Percentiles rank a stretch among this genome's conserved stretches.
phyloP scores from a whole-genome alignment of 1,140 invertebrate genomes.

The Lucilia cuprina region DNA sequence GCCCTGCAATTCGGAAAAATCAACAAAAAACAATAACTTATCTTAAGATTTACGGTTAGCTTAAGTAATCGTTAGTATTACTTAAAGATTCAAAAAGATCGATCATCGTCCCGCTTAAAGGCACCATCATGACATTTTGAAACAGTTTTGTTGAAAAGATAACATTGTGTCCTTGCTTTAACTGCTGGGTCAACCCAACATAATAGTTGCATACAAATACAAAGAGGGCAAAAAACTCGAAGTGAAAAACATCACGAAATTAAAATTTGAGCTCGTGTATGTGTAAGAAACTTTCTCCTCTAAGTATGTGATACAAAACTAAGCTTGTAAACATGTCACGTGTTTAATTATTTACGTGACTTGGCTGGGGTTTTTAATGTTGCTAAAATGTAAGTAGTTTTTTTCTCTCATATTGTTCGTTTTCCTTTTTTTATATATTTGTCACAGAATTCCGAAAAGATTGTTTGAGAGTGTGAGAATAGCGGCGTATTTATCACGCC shows the following conservation, averaged over 20 bases:
- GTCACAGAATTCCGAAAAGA: background rate
- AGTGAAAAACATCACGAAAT: background rate
- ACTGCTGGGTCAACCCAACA: too few relatives aligned
- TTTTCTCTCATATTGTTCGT: background rate
- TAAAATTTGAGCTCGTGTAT: background rate
- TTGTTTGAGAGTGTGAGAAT: background rate
- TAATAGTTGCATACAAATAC: background rate
- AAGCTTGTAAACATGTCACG: slow-evolving; percentile 47
- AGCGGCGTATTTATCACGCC: slow-evolving; percentile 22
- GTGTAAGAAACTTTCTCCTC: slow-evolving; percentile 1
- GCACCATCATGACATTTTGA: too few relatives aligned
- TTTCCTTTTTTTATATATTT: background rate
- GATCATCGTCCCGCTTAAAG: too few relatives aligned
- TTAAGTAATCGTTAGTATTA: too few relatives aligned
- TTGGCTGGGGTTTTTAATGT: slow-evolving; percentile 46
- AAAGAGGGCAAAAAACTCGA: background rate
- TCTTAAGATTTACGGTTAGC: too few relatives aligned
- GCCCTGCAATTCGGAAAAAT: too few relatives aligned
- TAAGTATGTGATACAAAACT: slow-evolving; percentile 22
- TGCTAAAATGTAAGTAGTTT: background rate
- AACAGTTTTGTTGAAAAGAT: too few relatives aligned
- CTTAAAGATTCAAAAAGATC: too few relatives aligned
- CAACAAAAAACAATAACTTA: too few relatives aligned
- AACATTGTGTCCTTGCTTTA: too few relatives aligned
- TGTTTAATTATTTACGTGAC: slow-evolving; percentile 58